Percentiles rank a stretch among this genome's conserved stretches.
Evolutionary conservation across 2,888 invertebrate species (phyloP).

Genomic region (Eutolmus rufibarbis): DNA sequence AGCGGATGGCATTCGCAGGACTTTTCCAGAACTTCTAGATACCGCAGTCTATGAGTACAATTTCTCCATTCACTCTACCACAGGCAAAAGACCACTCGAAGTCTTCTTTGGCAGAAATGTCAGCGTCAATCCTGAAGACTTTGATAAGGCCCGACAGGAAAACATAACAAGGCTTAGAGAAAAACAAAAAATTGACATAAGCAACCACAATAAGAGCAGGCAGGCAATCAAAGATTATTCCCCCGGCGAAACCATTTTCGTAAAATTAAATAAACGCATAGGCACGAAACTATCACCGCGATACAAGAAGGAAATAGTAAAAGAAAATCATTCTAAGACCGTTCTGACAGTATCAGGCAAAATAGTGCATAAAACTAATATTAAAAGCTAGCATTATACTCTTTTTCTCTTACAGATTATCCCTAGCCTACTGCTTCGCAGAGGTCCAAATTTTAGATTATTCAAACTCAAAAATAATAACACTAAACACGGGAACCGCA

Average conservation of each 20-base stretch:
- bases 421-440: no score
- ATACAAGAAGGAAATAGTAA: no score
- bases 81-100: slow-evolving; percentile 41
- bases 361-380: not conserved
- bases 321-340: no score
- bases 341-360: no score
- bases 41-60: slow-evolving; percentile 44
- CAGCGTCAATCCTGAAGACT: slow-evolving; percentile 4
- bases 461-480: slow-evolving; percentile 34
- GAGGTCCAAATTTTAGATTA: not conserved
- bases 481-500: slow-evolving; percentile 38
- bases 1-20: not conserved
- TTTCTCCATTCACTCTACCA: slow-evolving; percentile 42
- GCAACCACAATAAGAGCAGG: not conserved
- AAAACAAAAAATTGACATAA: not conserved
- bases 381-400: not conserved
- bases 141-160: slow-evolving; percentile 12
- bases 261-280: not conserved
- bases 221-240: not conserved
- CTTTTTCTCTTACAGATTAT: not conserved
- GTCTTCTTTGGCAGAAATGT: slow-evolving; percentile 41
- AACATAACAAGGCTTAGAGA: not conserved
- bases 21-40: slow-evolving; percentile 40
- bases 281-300: no score
- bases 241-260: slow-evolving; percentile 3